These are phyloP conservation scores for Cerceris ruficornis DNA, from an alignment of 2,888 invertebrate genomes.

Conservation along the genomic window DNA sequence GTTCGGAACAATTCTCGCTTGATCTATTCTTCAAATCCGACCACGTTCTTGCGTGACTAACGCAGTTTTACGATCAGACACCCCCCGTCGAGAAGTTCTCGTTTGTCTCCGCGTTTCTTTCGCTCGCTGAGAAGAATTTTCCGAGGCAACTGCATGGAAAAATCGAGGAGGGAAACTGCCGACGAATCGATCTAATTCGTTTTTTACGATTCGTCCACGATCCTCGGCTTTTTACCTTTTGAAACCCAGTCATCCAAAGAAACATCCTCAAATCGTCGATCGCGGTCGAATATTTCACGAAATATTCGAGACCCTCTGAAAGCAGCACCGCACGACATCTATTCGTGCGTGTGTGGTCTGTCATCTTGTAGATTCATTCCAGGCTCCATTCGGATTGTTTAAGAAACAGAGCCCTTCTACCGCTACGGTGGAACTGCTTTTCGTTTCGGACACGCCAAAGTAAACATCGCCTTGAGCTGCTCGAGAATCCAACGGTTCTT, in stretches of 20 bases:
- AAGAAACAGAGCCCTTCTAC: constrained; percentile 50
- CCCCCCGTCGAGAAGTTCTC: constrained; percentile 37
- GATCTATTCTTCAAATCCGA: constrained; percentile 17
- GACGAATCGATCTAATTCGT: constrained; percentile 36
- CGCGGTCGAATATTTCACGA: constrained; percentile 25
- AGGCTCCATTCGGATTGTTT: constrained; percentile 67
- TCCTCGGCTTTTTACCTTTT: constrained; percentile 9
- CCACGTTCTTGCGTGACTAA: constrained; percentile 41
- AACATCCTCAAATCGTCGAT: constrained; percentile 10
- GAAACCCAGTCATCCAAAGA: constrained; percentile 20
- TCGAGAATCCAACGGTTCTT: constrained; percentile 42
- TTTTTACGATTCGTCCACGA: constrained; percentile 50
- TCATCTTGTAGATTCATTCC: constrained; percentile 58
- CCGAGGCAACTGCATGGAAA: constrained; percentile 24
- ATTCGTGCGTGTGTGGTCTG: constrained; percentile 64
- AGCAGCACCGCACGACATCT: constrained; percentile 60
- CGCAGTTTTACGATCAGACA: constrained; percentile 43
- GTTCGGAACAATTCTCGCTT: constrained; percentile 33
- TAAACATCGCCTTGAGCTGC: constrained; percentile 50
- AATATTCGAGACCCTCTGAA: constrained; percentile 21
- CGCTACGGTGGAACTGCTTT: constrained; percentile 23
- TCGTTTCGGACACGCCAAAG: constrained; percentile 54
- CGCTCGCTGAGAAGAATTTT: constrained; percentile 12
- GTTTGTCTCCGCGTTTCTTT: constrained; percentile 14
- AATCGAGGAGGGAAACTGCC: constrained; percentile 27